These are phyloP conservation scores for Microcebus griseorufus DNA, from an alignment of 2,113 vertebrate species.

Conservation along the genomic window DNA sequence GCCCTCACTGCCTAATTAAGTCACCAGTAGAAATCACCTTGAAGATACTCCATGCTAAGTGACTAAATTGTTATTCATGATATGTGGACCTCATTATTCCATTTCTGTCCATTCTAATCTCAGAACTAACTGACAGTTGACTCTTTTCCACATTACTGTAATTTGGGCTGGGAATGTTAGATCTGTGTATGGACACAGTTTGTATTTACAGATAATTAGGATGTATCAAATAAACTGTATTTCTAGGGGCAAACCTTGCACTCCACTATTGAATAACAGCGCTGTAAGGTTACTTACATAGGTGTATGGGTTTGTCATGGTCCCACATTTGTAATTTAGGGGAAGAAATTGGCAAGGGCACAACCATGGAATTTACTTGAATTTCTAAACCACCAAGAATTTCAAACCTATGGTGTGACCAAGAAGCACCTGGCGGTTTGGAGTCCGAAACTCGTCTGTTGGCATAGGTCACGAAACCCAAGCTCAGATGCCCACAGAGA, in stretches of 20 bases:
- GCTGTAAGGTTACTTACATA: not conserved
- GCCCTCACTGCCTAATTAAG: not conserved
- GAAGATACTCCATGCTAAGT: not conserved
- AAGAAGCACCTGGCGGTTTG: not conserved
- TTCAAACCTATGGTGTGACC: not conserved
- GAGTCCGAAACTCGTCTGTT: not conserved
- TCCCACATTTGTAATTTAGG: not conserved
- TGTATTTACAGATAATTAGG: conserved; percentile 27
- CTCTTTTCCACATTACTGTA: not conserved
- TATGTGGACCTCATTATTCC: not conserved
- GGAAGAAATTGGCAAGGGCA: not conserved
- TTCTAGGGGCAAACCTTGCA: not conserved
- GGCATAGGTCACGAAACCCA: not conserved
- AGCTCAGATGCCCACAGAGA: not conserved
- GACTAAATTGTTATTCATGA: not conserved
- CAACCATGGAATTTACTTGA: not conserved
- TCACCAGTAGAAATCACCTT: not conserved
- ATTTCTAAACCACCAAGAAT: not conserved
- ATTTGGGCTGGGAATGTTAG: not conserved
- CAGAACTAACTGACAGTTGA: not conserved
- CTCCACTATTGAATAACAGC: not conserved
- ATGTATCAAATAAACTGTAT: not conserved
- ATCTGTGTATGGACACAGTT: not conserved
- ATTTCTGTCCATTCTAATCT: not conserved
- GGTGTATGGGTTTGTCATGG: not conserved